Evolutionary conservation across 2,797 vertebrate species (phyloP).

Genomic region (Podarcis lilfordi): DNA sequence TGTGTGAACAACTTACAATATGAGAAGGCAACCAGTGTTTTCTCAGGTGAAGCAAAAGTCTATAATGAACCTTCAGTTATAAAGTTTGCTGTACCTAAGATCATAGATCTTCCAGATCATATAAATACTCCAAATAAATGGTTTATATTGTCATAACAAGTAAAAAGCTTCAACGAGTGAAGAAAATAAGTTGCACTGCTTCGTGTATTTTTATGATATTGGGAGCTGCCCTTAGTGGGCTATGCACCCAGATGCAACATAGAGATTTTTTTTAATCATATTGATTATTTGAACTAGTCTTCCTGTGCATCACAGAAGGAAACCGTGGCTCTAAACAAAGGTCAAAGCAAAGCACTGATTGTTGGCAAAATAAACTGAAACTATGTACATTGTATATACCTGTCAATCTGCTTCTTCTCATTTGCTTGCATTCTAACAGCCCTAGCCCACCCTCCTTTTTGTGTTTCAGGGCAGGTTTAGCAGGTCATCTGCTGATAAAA

Average conservation of each 20-base stretch:
- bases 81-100: neutral
- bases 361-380: neutral
- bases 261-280: too few species aligned
- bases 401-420: neutral
- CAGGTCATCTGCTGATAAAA: neutral
- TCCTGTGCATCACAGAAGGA: neutral
- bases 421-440: neutral
- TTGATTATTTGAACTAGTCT: too few species aligned
- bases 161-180: neutral
- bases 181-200: neutral
- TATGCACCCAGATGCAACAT: too few species aligned
- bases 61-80: neutral
- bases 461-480: neutral
- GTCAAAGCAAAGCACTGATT: neutral
- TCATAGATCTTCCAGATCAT: neutral
- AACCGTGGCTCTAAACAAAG: neutral
- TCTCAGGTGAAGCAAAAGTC: neutral
- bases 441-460: neutral
- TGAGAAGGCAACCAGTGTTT: neutral
- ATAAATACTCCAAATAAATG: neutral
- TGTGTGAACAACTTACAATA: neutral
- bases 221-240: too few species aligned
- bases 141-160: neutral
- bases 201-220: neutral
- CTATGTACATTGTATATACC: neutral